These are phyloP conservation scores for Schizothorax lantsangensis DNA, from an alignment of 2,797 vertebrate species.

Conservation along the genomic window DNA sequence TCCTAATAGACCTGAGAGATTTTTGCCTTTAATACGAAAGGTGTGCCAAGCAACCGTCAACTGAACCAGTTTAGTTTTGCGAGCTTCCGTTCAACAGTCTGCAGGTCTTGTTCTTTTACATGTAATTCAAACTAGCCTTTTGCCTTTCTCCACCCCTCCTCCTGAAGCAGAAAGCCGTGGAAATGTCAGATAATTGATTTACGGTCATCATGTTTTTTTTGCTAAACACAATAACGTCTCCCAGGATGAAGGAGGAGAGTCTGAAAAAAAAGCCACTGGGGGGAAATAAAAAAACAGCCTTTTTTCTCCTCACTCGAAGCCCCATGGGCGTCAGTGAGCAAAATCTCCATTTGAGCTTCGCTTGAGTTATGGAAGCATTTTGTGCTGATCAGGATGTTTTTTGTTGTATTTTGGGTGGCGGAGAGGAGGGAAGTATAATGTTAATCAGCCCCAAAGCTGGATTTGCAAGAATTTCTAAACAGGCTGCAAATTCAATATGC, in stretches of 20 bases:
- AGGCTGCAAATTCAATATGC: slow-evolving; percentile 55
- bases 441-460: slow-evolving; percentile 53
- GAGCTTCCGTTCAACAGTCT: neutral
- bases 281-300: neutral
- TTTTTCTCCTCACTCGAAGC: neutral
- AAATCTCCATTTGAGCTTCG: slow-evolving; percentile 18
- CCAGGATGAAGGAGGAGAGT: neutral
- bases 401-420: slow-evolving; percentile 8
- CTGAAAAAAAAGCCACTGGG: neutral
- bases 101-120: slow-evolving; percentile 3
- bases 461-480: slow-evolving; percentile 48
- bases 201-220: slow-evolving; percentile 6
- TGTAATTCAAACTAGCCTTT: slow-evolving; percentile 2
- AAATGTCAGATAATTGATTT: slow-evolving; percentile 43
- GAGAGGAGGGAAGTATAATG: slow-evolving; percentile 42
- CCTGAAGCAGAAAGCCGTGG: neutral
- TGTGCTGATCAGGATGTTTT: slow-evolving; percentile 54
- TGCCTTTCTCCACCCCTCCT: neutral
- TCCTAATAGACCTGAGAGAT: neutral
- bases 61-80: neutral
- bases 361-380: slow-evolving; percentile 46
- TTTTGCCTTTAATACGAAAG: slow-evolving; percentile 32
- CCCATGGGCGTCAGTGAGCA: slow-evolving; percentile 12
- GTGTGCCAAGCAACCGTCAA: neutral
- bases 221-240: slow-evolving; percentile 25